Evolutionary conservation across 1,140 invertebrate genomes (phyloP), one percentile per base, ranked within the genome.

Genomic region (Drusus annulatus): DNA sequence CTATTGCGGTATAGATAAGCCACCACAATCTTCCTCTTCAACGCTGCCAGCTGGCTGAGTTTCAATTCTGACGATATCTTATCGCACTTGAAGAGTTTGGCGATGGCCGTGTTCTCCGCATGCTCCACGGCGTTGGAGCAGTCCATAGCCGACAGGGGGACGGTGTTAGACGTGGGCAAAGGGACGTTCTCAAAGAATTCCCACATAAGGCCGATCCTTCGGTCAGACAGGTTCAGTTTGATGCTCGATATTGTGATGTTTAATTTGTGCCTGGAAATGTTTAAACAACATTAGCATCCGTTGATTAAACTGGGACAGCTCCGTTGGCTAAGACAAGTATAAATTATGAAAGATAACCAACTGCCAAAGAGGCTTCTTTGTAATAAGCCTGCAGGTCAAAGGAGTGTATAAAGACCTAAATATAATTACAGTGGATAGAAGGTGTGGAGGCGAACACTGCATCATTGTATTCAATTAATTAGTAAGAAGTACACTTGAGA

Each of bases 211-310:
- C 91, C 89, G 23, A 96, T 89, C 84, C 94, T 93, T 50, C 92
- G 90, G 87, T 96, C 95, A 0, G 95, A 96, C 73, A 96, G 86
- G 86, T 96, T 96, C 15, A 96, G 87, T 83, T 95, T 96, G 2
- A 96, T 77, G 71, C 92, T 93, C 16, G 93, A 93, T 28, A 96
- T 87, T 0, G 92, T 92, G 31, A 95, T 90, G 80, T 95, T 95
- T 19, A 96, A 87, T 89, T 97, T 97, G 81, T 95, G 93, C 85
- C 94, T 95, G 86, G 58, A 90, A 90, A 81, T 65, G 6, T 0
- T 28, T 28, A 76, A n/a, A n/a, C n/a, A n/a, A n/a, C n/a, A n/a
- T n/a, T n/a, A n/a, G n/a, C n/a, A n/a, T n/a, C n/a, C 7, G 8
- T 36, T 36, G 4, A 36, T 36, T 7, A 36, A 36, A 36, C 31